Percentiles rank a stretch among this genome's conserved stretches.
Conservation (phyloP, 1,140 invertebrate genomes). For the Macrobrachium rosenbergii region DNA sequence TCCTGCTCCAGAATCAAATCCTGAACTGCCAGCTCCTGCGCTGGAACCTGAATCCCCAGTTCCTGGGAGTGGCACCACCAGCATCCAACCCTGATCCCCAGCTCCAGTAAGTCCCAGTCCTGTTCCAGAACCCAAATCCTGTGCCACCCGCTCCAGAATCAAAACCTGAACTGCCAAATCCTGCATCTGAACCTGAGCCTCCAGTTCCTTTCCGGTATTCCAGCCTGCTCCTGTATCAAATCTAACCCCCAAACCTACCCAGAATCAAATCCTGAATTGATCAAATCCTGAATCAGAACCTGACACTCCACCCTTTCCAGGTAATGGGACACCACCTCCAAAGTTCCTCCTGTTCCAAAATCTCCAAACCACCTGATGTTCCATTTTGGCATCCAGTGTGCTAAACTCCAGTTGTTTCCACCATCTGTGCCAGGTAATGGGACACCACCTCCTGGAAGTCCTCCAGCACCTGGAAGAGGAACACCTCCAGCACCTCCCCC, state of each 20-base stretch:
- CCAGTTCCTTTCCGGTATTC: too few relatives aligned
- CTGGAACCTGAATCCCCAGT: neutral
- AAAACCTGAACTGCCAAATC: too few relatives aligned
- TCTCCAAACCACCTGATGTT: neutral
- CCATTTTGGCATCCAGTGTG: neutral
- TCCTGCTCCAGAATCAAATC: neutral
- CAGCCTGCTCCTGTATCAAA: neutral
- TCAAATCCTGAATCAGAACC: neutral
- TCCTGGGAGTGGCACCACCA: neutral
- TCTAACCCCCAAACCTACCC: neutral
- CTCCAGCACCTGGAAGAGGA: too few relatives aligned
- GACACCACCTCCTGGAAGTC: constrained; percentile 11
- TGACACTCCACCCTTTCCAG: neutral
- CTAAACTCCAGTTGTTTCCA: neutral
- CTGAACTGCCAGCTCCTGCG: too few relatives aligned
- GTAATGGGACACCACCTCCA: too few relatives aligned
- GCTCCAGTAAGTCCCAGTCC: too few relatives aligned
- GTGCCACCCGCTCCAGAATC: too few relatives aligned
- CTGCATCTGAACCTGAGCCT: neutral
- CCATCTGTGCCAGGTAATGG: constrained; percentile 35
- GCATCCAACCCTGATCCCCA: neutral
- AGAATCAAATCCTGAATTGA: neutral
- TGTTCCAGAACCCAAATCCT: too few relatives aligned
- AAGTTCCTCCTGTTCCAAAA: neutral
- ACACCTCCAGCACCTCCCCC: constrained; percentile 5